A percentile compares a stretch with the other conserved stretches of the same genome.
Evolutionary conservation across 2,797 vertebrate genomes (phyloP).

Genomic region (Sternotherus odoratus): DNA sequence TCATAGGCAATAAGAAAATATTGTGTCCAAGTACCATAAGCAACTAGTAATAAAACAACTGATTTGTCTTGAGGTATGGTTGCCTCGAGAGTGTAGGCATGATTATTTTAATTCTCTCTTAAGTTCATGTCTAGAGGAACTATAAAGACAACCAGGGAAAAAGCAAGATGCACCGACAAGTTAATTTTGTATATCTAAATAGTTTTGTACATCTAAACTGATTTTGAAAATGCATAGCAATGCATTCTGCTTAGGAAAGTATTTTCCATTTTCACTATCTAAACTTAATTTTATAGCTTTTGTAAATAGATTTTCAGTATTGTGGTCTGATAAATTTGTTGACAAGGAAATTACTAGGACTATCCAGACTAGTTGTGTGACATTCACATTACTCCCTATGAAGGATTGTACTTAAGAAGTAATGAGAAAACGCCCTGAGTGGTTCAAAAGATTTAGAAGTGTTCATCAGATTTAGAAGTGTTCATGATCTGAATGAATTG

Average conservation of each 20-base stretch:
- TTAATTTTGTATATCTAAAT: background rate
- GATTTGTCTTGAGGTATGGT: background rate
- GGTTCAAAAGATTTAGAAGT: background rate
- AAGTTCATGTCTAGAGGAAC: background rate
- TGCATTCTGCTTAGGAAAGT: background rate
- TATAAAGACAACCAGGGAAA: background rate
- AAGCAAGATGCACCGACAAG: background rate
- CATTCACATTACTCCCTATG: background rate
- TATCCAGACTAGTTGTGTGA: background rate
- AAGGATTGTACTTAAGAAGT: conserved; percentile 1
- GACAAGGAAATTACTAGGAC: background rate
- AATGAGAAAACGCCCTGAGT: background rate
- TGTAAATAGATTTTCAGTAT: background rate
- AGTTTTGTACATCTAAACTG: background rate
- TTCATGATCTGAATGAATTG: background rate
- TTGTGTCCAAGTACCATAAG: background rate
- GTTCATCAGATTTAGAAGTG: background rate
- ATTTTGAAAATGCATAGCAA: background rate
- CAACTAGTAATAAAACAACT: background rate
- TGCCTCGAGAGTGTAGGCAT: background rate
- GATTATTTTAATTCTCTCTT: background rate
- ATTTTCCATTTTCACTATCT: background rate
- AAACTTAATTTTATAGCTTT: background rate
- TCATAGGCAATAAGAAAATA: background rate
- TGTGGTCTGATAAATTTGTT: background rate